Conservation (phyloP, 2,113 vertebrate genomes). For the Turnix velox region DNA sequence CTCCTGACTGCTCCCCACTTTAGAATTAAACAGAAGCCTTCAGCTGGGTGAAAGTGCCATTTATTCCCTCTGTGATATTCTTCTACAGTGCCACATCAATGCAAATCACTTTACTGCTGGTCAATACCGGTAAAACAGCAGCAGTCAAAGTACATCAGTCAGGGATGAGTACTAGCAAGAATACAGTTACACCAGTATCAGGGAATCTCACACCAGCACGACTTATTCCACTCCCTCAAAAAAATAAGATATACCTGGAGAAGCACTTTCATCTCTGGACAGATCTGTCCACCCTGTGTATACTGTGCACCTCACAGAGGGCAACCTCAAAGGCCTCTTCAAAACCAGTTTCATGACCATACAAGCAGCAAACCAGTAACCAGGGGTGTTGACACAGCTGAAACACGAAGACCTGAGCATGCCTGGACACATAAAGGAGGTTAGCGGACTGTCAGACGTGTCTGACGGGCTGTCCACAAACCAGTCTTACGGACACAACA, state of each 20-base stretch:
- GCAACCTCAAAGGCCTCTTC: constrained; percentile 51
- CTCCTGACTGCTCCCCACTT: not conserved
- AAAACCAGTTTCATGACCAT: constrained; percentile 32
- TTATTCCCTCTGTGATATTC: not conserved
- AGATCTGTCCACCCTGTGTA: not conserved
- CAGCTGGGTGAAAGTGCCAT: not conserved
- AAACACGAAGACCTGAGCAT: not conserved
- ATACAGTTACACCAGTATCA: not conserved
- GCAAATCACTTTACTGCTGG: not conserved
- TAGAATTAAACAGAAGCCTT: not conserved
- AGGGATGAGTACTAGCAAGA: not conserved
- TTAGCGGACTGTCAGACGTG: not conserved
- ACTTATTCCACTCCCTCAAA: not conserved
- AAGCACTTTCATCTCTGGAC: constrained; percentile 31
- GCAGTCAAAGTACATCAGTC: not conserved
- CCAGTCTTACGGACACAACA: not conserved
- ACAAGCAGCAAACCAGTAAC: not conserved
- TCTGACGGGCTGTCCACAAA: constrained; percentile 39
- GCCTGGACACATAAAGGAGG: constrained; percentile 35
- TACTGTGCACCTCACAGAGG: not conserved
- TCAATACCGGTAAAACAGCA: not conserved
- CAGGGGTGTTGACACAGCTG: constrained; percentile 34
- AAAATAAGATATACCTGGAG: not conserved
- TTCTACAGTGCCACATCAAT: not conserved
- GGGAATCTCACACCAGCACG: not conserved